phyloP scores from a whole-genome alignment of 2,888 invertebrate species.

The Antitype chi region DNA sequence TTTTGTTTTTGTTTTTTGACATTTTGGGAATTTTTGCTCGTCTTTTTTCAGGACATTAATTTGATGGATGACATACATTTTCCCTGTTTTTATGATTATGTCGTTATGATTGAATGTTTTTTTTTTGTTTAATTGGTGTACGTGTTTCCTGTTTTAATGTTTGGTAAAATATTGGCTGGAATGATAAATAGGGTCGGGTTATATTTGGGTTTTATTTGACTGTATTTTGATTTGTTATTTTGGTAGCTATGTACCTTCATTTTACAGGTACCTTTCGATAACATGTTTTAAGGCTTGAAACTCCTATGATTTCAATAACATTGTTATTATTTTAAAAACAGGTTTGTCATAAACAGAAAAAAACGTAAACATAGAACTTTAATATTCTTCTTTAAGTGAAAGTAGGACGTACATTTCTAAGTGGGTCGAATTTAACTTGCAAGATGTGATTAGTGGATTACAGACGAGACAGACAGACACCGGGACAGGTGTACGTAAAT shows the following conservation, averaged over 20 bases:
- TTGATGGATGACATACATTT: conserved; percentile 56
- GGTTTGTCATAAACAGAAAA: too few relatives aligned
- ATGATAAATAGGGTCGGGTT: conserved; percentile 23
- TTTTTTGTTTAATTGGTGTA: conserved; percentile 38
- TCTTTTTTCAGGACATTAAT: conserved; percentile 52
- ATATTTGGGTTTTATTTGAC: neutral
- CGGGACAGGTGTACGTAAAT: too few relatives aligned
- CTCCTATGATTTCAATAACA: neutral
- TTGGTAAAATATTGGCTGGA: conserved; percentile 26
- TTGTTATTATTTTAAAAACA: neutral
- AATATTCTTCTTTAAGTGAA: too few relatives aligned
- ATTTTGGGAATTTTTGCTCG: neutral
- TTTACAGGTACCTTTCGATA: neutral
- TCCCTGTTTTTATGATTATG: conserved; percentile 47
- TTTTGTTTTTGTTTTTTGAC: neutral
- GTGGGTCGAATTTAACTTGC: too few relatives aligned
- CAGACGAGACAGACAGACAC: too few relatives aligned
- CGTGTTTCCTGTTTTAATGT: conserved; percentile 17
- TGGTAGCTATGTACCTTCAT: neutral
- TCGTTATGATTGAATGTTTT: conserved; percentile 44
- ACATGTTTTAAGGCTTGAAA: neutral
- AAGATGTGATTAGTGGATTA: too few relatives aligned
- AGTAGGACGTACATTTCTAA: too few relatives aligned
- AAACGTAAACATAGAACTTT: too few relatives aligned
- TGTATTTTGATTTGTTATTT: neutral